phyloP scores from a whole-genome alignment of 2,888 invertebrate species.

The Prosapia bicincta region DNA sequence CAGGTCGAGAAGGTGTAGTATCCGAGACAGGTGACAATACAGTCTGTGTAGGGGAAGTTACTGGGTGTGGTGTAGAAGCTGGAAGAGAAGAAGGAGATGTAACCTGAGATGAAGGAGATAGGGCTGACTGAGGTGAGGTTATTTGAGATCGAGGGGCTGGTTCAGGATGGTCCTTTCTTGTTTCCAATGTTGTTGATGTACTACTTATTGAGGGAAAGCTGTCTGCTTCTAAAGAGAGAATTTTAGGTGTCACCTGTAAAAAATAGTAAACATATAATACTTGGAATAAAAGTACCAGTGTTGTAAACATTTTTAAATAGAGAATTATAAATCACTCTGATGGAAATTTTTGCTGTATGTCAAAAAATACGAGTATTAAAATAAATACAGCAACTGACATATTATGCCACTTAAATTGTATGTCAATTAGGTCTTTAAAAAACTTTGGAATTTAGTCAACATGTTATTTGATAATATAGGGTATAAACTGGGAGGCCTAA shows the following conservation, averaged over 20 bases:
- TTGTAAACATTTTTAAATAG: too few species aligned
- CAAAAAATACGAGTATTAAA: too few species aligned
- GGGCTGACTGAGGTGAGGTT: constrained; percentile 32
- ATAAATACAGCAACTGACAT: too few species aligned
- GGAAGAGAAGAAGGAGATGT: constrained; percentile 39
- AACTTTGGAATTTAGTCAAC: too few species aligned
- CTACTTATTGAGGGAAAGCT: constrained; percentile 37
- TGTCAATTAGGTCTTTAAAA: too few species aligned
- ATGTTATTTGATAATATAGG: too few species aligned
- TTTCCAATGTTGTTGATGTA: constrained; percentile 33
- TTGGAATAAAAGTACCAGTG: too few species aligned
- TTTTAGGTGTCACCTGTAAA: constrained; percentile 33
- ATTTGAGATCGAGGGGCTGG: constrained; percentile 17
- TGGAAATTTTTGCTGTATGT: too few species aligned
- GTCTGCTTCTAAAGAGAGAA: constrained; percentile 30
- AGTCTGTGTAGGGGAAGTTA: constrained; percentile 13
- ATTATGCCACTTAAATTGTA: too few species aligned
- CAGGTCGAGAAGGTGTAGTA: constrained; percentile 44
- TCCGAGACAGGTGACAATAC: constrained; percentile 45
- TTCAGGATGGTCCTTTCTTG: constrained; percentile 1
- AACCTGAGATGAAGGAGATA: constrained; percentile 38
- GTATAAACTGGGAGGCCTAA: too few species aligned
- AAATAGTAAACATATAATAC: neutral
- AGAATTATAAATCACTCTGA: too few species aligned
- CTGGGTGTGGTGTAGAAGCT: constrained; percentile 42